Conservation (phyloP, 2,888 invertebrate genomes). For the Unio pictorum region DNA sequence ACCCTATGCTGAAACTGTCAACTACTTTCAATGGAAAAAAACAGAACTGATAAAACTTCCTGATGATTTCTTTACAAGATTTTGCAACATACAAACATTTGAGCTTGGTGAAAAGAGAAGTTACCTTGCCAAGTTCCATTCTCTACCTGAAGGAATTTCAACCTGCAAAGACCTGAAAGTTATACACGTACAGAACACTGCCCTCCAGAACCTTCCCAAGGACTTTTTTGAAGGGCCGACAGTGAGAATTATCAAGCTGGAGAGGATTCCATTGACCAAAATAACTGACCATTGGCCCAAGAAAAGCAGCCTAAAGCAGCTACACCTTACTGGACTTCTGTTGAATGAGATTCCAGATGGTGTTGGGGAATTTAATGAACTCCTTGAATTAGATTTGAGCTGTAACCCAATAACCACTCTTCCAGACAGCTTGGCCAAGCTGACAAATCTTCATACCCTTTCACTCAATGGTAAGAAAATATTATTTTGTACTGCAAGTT, state of each 20-base stretch:
- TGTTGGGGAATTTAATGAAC: slow-evolving; percentile 42
- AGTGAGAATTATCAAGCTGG: slow-evolving; percentile 23
- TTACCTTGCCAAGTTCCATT: slow-evolving; percentile 15
- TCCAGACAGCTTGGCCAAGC: slow-evolving; percentile 50
- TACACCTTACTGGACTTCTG: slow-evolving; percentile 51
- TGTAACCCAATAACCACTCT: slow-evolving; percentile 56
- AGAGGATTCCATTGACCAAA: slow-evolving; percentile 36
- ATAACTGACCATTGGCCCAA: slow-evolving; percentile 44
- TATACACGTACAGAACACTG: slow-evolving; percentile 37
- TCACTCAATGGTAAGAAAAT: slow-evolving; percentile 46
- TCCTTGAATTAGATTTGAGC: slow-evolving; percentile 50
- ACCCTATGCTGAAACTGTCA: slow-evolving; percentile 51
- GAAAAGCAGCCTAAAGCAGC: slow-evolving; percentile 36
- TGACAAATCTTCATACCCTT: slow-evolving; percentile 49
- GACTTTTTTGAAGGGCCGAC: slow-evolving; percentile 42
- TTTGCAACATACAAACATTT: slow-evolving; percentile 47
- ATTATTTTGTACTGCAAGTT: not conserved
- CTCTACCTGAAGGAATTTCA: slow-evolving; percentile 43
- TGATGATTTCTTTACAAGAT: slow-evolving; percentile 46
- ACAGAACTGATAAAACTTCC: slow-evolving; percentile 33
- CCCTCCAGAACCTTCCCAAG: slow-evolving; percentile 38
- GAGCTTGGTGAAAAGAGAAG: slow-evolving; percentile 13
- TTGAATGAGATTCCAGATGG: slow-evolving; percentile 49
- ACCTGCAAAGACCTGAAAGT: slow-evolving; percentile 39
- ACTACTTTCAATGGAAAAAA: slow-evolving; percentile 36